A percentile compares a stretch with the other conserved stretches of the same genome.
Evolutionary conservation across 2,113 vertebrate species (phyloP).

Genomic region (Microtus montanus): DNA sequence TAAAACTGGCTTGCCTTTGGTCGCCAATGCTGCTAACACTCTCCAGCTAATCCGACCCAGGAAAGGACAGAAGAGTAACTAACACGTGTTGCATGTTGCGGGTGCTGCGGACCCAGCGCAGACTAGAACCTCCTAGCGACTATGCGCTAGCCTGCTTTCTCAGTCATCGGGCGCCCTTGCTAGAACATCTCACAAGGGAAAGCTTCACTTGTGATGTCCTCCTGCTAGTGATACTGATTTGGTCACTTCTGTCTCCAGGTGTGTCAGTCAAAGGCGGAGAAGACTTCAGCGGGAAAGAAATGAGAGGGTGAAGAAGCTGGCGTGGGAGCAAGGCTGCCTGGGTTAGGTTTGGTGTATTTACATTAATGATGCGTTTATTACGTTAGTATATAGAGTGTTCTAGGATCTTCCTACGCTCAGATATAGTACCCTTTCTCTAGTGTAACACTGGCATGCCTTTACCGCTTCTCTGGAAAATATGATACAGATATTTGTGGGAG

Average conservation of each 20-base stretch:
- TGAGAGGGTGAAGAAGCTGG: neutral
- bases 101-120: fast-evolving
- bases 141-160: neutral
- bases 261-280: no score
- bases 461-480: neutral
- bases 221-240: neutral
- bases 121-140: neutral
- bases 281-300: neutral
- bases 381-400: no score
- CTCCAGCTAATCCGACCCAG: neutral
- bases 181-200: neutral
- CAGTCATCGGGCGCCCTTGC: fast-evolving
- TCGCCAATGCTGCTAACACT: neutral
- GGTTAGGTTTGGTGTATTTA: neutral
- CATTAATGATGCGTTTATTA: fast-evolving
- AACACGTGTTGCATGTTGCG: no score
- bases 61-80: neutral
- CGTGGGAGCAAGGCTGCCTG: fast-evolving
- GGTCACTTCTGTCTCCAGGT: neutral
- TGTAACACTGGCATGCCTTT: neutral
- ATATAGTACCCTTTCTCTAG: neutral
- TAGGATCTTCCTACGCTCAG: no score
- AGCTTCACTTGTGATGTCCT: fast-evolving
- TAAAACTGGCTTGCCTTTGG: neutral
- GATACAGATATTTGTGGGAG: neutral